phyloP scores from a whole-genome alignment of 1,140 invertebrate genomes.

The Zaprionus ornatus region DNA sequence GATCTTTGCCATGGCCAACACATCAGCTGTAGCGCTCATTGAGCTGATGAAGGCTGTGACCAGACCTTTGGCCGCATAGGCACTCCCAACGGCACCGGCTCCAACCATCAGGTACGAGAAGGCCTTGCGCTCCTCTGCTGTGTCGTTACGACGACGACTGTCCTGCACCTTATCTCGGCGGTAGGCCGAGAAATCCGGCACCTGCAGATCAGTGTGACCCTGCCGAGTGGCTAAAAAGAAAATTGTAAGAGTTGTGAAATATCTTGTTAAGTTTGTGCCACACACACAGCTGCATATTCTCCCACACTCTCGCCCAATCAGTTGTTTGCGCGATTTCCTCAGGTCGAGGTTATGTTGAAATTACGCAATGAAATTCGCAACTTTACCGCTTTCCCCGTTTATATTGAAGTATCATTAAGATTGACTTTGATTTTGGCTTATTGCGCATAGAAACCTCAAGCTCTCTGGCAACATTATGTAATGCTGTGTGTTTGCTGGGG shows the following conservation, averaged over 20 bases:
- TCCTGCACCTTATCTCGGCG: slow-evolving; percentile 88
- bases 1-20: slow-evolving; percentile 96
- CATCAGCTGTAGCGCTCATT: slow-evolving; percentile 95
- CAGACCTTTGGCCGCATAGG: slow-evolving; percentile 91
- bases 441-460: slow-evolving; percentile 26
- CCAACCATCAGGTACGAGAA: slow-evolving; percentile 92
- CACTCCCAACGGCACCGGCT: slow-evolving; percentile 87
- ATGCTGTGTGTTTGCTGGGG: slow-evolving; percentile 14
- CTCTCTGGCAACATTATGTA: slow-evolving; percentile 52
- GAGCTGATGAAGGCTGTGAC: slow-evolving; percentile 90
- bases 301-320: slow-evolving; percentile 19
- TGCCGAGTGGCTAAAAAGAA: slow-evolving; percentile 88
- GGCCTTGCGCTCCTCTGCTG: slow-evolving; percentile 87
- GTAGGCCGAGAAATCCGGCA: slow-evolving; percentile 94
- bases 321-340: slow-evolving; percentile 28
- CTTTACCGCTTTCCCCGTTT: neutral
- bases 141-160: slow-evolving; percentile 85
- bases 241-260: slow-evolving; percentile 5
- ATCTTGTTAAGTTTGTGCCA: neutral
- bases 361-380: slow-evolving; percentile 75
- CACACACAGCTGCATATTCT: neutral
- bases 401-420: neutral
- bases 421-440: neutral
- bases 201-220: slow-evolving; percentile 94
- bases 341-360: slow-evolving; percentile 74